phyloP scores from a whole-genome alignment of 2,888 invertebrate genomes.

The Netelia virgata region DNA sequence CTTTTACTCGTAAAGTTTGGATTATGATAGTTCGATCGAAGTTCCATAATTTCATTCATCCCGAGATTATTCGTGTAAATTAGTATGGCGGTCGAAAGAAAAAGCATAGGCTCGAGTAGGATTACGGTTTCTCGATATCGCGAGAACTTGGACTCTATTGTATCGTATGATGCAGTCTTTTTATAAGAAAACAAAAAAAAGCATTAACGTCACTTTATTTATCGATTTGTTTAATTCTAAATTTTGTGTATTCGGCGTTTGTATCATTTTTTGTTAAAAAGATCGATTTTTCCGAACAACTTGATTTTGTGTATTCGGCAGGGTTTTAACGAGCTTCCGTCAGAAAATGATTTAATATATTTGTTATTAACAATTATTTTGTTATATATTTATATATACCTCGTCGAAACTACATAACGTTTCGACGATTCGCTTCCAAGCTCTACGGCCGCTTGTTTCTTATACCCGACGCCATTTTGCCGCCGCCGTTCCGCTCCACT shows the following conservation, averaged over 20 bases:
- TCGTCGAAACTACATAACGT: slow-evolving; percentile 65
- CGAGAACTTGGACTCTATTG: slow-evolving; percentile 6
- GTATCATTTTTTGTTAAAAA: neutral
- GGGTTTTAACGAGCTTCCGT: slow-evolving; percentile 21
- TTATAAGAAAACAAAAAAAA: neutral
- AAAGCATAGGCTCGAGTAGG: slow-evolving; percentile 10
- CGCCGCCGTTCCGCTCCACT: slow-evolving; percentile 54
- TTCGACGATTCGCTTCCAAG: slow-evolving; percentile 71
- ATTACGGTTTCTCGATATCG: slow-evolving; percentile 3
- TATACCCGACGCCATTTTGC: slow-evolving; percentile 78
- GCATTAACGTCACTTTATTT: neutral
- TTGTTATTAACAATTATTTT: neutral
- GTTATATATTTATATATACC: neutral
- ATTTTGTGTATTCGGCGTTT: neutral
- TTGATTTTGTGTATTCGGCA: neutral
- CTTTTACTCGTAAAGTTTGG: neutral
- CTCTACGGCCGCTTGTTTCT: slow-evolving; percentile 75
- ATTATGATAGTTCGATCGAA: slow-evolving; percentile 34
- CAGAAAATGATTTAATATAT: neutral
- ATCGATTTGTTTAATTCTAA: neutral
- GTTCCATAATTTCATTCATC: neutral
- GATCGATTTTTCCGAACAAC: neutral
- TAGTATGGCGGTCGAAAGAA: neutral
- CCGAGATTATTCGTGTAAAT: too few relatives aligned
- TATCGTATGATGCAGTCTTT: slow-evolving; percentile 21